A percentile compares a stretch with the other conserved stretches of the same genome.
phyloP scores from a whole-genome alignment of 2,888 invertebrate genomes.

The Acrobasis repandana region DNA sequence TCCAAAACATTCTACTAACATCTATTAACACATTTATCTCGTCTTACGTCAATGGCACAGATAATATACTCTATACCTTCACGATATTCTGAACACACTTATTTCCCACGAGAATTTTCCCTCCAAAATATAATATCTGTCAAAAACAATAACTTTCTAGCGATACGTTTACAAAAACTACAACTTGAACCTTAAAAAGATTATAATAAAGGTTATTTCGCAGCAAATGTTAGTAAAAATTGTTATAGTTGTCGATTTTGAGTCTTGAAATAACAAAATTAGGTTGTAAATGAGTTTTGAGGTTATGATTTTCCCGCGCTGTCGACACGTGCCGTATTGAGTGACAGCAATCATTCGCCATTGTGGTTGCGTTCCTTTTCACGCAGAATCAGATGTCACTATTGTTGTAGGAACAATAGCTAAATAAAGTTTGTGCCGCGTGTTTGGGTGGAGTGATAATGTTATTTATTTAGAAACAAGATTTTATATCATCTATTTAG shows the following conservation, averaged over 20 bases:
- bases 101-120: conserved; percentile 26
- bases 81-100: conserved; percentile 23
- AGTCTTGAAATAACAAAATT: neutral
- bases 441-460: conserved; percentile 20
- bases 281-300: conserved; percentile 11
- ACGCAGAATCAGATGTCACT: conserved; percentile 21
- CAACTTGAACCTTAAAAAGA: neutral
- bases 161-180: neutral
- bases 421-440: conserved; percentile 13
- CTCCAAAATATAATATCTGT: conserved; percentile 28
- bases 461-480: conserved; percentile 13
- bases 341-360: conserved; percentile 25
- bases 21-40: conserved; percentile 14
- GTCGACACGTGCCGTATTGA: conserved; percentile 24
- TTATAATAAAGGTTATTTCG: neutral
- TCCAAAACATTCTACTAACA: conserved; percentile 11
- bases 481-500: neutral
- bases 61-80: conserved; percentile 23
- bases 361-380: conserved; percentile 26
- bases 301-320: conserved; percentile 23
- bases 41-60: conserved; percentile 15
- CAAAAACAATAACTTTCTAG: conserved; percentile 28
- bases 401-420: conserved; percentile 19
- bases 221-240: neutral
- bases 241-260: conserved; percentile 3